A percentile compares a stretch with the other conserved stretches of the same genome.
Evolutionary conservation across 2,113 vertebrate species (phyloP).

Genomic region (Saimiri boliviensis): DNA sequence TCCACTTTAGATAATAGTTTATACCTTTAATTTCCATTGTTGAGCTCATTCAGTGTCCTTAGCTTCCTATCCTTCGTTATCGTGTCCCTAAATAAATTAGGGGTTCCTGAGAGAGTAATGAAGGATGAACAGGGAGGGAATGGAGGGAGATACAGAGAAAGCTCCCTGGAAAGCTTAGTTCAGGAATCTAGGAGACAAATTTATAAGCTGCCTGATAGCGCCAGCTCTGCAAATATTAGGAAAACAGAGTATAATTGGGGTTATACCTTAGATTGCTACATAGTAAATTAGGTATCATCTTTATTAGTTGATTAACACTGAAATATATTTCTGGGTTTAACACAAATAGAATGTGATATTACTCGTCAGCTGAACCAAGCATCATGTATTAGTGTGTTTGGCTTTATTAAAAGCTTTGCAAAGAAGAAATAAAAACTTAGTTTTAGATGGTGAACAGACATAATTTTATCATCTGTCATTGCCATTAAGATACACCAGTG

Average conservation of each 20-base stretch:
- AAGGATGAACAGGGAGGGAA: not conserved
- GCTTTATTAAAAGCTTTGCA: not conserved
- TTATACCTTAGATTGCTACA: not conserved
- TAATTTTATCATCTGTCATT: not conserved
- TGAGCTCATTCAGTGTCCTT: not conserved
- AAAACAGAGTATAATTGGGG: slow-evolving; percentile 7
- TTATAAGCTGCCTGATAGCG: not conserved
- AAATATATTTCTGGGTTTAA: slow-evolving; percentile 4
- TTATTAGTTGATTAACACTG: not conserved
- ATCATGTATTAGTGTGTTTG: not conserved
- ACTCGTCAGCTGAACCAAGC: not conserved
- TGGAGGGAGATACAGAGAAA: not conserved
- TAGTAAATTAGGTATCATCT: not conserved
- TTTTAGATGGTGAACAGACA: not conserved
- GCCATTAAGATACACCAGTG: not conserved
- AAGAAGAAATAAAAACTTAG: not conserved
- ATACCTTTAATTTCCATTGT: not conserved
- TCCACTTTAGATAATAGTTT: not conserved
- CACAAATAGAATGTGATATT: slow-evolving; percentile 21
- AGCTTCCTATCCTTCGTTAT: not conserved
- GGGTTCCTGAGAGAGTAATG: not conserved
- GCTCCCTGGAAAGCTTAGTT: not conserved
- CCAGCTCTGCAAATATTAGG: not conserved
- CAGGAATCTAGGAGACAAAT: not conserved
- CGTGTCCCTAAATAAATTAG: not conserved